Evolutionary conservation across 2,113 vertebrate genomes (phyloP).

Genomic region (Scytalopus superciliaris): DNA sequence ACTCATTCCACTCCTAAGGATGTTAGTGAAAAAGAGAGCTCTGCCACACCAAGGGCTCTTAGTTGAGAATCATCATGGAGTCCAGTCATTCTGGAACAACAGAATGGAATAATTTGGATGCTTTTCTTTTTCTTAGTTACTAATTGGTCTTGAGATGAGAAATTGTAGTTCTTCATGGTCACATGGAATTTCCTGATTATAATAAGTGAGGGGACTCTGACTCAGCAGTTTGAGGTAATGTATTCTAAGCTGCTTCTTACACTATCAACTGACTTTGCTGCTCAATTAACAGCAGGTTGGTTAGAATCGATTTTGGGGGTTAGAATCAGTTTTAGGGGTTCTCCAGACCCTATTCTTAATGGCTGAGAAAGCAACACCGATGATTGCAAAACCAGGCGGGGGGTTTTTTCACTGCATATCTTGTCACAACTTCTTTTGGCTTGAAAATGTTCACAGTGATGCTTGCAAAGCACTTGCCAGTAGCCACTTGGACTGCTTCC

Average conservation of each 20-base stretch:
- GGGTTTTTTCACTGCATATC: neutral
- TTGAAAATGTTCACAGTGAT: neutral
- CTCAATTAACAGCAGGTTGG: neutral
- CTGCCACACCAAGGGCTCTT: neutral
- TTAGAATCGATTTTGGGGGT: neutral
- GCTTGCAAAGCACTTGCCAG: neutral
- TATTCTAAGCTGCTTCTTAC: neutral
- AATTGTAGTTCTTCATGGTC: neutral
- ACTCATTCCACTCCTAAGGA: neutral
- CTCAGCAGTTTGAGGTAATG: neutral
- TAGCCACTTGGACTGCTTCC: neutral
- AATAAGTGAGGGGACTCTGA: neutral
- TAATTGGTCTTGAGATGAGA: neutral
- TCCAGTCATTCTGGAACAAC: neutral
- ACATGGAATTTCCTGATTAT: neutral
- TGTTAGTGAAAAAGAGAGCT: neutral
- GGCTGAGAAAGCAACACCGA: neutral
- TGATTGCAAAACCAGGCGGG: neutral
- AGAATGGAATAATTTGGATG: neutral
- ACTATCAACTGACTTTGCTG: neutral
- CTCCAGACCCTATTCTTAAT: neutral
- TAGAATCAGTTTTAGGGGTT: neutral
- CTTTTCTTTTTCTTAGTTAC: neutral
- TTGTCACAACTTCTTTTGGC: neutral
- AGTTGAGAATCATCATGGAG: neutral